Base-by-base conservation (phyloP, 2,113 vertebrate species). In the Bos javanicus region DNA sequence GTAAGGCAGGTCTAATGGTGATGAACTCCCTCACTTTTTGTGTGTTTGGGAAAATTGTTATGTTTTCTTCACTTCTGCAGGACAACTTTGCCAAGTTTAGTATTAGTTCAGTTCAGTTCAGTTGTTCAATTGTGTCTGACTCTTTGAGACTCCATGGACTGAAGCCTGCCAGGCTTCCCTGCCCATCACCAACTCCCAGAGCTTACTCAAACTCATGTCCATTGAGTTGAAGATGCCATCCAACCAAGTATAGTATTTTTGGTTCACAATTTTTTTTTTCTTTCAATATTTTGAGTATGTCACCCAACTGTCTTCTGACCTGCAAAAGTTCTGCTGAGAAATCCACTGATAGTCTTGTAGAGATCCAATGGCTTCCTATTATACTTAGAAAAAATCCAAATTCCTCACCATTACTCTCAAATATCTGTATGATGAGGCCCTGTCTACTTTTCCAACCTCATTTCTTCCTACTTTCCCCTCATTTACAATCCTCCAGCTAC, bases 31-130 rank as follows among this genome's bases (percentile, higher is more conserved):
- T 80, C 56, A 23, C 15, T 36, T 23, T 78, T 84, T 85, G 19
- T 84, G n/a, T 67, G 64, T 85, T 91, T 91, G 21, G 23, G n/a
- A 76, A 94, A 90, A 46, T 17, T 78, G 39, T 43, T 43, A 54
- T 85, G 14, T 43, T 90, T 50, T 28, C 46, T 78, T 91, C 14
- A 85, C 52, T 91, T 95, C 56, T 85, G 13, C 43, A 91, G 64
- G 30, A 62, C 43, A 78, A 5, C n/a, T 74, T 85, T 95, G 48
- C 88, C 17, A 30, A 7, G 7, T 78, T 56, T 76, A 62, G n/a
- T 85, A 78, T 91, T 76, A 39, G 19, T 39, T 74, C 36, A 74
- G n/a, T 71, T 36, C 64, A 71, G n/a, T 71, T 71, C 67, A 39
- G n/a, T 71, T 6, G 5, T 10, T 71, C n/a, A 71, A 10, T 23